These are phyloP conservation scores for Gerris buenoi DNA, from an alignment of 1,140 invertebrate genomes.

Conservation along the genomic window DNA sequence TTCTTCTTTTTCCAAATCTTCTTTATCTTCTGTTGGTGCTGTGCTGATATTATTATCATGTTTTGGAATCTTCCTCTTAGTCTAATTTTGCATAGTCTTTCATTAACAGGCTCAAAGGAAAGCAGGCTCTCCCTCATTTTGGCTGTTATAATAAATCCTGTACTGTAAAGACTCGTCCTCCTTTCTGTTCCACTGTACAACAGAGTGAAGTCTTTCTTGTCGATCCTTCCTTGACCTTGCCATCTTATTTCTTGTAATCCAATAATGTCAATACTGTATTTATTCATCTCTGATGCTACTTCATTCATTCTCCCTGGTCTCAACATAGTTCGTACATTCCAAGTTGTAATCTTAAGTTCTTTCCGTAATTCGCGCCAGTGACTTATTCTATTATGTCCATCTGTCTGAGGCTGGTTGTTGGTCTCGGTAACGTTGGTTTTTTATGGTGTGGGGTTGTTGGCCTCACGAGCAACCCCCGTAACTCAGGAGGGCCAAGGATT, in stretches of 20 bases:
- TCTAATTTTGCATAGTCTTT: slow-evolving; percentile 14
- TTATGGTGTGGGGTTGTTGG: no score
- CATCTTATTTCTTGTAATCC: slow-evolving; percentile 14
- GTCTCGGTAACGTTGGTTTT: no score
- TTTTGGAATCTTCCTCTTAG: no score
- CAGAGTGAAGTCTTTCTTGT: slow-evolving; percentile 9
- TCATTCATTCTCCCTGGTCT: slow-evolving; percentile 11
- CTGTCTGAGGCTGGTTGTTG: no score
- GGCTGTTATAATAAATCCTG: slow-evolving; percentile 12
- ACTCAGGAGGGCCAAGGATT: no score
- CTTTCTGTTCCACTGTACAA: slow-evolving; percentile 11
- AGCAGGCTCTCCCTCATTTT: slow-evolving; percentile 5
- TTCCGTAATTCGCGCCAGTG: not conserved
- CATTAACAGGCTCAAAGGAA: slow-evolving; percentile 8
- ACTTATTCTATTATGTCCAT: no score
- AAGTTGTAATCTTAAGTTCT: slow-evolving; percentile 8
- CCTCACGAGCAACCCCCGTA: no score
- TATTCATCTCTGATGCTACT: slow-evolving; percentile 10
- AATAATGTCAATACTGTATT: slow-evolving; percentile 11
- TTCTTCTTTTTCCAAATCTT: no score
- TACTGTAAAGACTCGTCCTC: slow-evolving; percentile 4
- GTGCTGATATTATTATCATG: no score
- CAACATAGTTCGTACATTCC: slow-evolving; percentile 12
- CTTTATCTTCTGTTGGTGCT: no score
- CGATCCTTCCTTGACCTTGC: slow-evolving; percentile 8